These are phyloP conservation scores for Trissolcus japonicus DNA, from an alignment of 2,888 invertebrate species.

Conservation along the genomic window DNA sequence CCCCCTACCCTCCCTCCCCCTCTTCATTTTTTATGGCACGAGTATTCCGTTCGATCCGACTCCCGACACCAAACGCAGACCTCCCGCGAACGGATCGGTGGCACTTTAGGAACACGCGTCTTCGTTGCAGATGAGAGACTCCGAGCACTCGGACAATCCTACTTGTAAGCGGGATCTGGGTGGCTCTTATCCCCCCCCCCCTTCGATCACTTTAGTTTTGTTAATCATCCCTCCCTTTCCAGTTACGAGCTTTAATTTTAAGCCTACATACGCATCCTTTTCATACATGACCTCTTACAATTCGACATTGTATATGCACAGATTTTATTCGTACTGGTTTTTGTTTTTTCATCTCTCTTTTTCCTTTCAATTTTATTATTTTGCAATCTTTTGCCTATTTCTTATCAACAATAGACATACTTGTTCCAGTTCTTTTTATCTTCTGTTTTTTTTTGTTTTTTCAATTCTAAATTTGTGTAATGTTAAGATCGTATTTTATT, in stretches of 20 bases:
- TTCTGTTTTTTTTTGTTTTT: not conserved
- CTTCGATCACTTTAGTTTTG: slow-evolving; percentile 2
- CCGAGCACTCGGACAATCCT: not conserved
- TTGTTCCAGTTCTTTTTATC: not conserved
- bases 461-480: slow-evolving; percentile 9
- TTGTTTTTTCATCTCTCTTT: not conserved
- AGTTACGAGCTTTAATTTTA: slow-evolving; percentile 25
- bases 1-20: not conserved
- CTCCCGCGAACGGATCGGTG: slow-evolving; percentile 29
- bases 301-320: slow-evolving; percentile 25
- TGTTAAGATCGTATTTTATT: slow-evolving; percentile 35
- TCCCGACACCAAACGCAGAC: slow-evolving; percentile 42
- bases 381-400: not conserved
- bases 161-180: slow-evolving; percentile 7
- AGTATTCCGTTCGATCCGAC: slow-evolving; percentile 31
- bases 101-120: slow-evolving; percentile 15
- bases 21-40: slow-evolving; percentile 14
- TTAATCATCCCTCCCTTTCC: not conserved
- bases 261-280: slow-evolving; percentile 11
- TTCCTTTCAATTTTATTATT: not conserved
- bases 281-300: slow-evolving; percentile 7
- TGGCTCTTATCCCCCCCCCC: no score
- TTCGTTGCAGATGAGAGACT: slow-evolving; percentile 25
- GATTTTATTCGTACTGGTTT: no score
- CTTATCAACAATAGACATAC: slow-evolving; percentile 1